Evolutionary conservation across 1,140 invertebrate genomes (phyloP).

Genomic region (Potamilus streckersoni): DNA sequence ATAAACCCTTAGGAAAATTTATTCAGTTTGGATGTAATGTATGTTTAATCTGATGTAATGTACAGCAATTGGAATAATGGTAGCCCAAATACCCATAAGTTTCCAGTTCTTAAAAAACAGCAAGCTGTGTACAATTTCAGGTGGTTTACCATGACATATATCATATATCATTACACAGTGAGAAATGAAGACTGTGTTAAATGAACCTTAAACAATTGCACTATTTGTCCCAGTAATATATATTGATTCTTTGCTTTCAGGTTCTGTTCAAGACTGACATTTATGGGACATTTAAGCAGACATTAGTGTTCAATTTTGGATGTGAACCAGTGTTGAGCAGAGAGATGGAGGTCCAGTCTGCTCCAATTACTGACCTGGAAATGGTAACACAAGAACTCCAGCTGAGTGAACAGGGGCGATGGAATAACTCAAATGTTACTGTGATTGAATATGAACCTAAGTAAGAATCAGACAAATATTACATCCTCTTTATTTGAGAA

Average conservation of each 20-base stretch:
- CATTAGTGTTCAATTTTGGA: constrained; percentile 84
- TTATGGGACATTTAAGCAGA: constrained; percentile 85
- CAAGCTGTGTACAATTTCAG: too few relatives aligned
- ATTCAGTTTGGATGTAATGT: too few relatives aligned
- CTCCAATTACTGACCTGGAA: constrained; percentile 77
- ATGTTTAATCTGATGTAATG: too few relatives aligned
- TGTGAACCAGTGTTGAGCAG: constrained; percentile 77
- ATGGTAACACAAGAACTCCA: constrained; percentile 73
- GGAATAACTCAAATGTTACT: constrained; percentile 72
- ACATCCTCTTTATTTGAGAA: too few relatives aligned
- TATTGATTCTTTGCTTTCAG: constrained; percentile 40
- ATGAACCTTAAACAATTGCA: too few relatives aligned
- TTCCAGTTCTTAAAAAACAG: too few relatives aligned
- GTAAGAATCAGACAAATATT: constrained; percentile 32
- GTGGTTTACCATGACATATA: too few relatives aligned
- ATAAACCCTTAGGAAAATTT: too few relatives aligned
- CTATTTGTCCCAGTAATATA: neutral
- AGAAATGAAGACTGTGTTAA: too few relatives aligned
- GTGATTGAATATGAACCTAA: constrained; percentile 74
- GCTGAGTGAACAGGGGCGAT: constrained; percentile 72
- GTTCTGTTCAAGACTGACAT: constrained; percentile 79
- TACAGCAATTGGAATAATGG: too few relatives aligned
- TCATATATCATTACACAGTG: too few relatives aligned
- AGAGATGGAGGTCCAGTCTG: constrained; percentile 82
- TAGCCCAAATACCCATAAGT: too few relatives aligned